These are phyloP conservation scores for Leucophora obtusa DNA, from an alignment of 2,888 invertebrate genomes.

Conservation along the genomic window DNA sequence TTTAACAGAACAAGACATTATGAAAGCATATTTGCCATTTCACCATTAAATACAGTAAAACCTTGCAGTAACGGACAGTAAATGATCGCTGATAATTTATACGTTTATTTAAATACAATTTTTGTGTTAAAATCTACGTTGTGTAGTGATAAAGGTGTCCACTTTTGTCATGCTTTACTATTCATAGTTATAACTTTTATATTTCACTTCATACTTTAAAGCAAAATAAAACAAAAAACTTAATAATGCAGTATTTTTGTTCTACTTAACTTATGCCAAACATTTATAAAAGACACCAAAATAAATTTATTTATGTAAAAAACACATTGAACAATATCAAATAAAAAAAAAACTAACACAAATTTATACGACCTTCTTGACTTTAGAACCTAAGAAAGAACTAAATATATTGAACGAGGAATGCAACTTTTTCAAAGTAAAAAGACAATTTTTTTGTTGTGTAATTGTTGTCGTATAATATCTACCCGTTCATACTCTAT, in stretches of 20 bases:
- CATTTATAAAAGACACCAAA: conserved; percentile 45
- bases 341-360: conserved; percentile 26
- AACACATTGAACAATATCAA: conserved; percentile 33
- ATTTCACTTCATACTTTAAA: neutral
- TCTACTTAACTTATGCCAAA: conserved; percentile 58
- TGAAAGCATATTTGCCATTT: no score
- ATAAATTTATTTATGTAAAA: conserved; percentile 53
- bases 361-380: conserved; percentile 52
- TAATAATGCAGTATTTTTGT: conserved; percentile 63
- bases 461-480: neutral
- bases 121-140: no score
- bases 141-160: no score
- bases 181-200: neutral
- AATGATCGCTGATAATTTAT: no score
- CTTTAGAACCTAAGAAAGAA: conserved; percentile 36
- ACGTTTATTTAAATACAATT: no score
- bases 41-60: no score
- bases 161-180: no score
- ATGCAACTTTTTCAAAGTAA: neutral
- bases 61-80: no score
- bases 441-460: neutral
- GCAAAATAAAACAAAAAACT: conserved; percentile 30
- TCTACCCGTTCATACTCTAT: neutral
- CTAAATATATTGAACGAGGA: neutral
- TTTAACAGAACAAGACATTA: no score